phyloP scores from a whole-genome alignment of 1,140 invertebrate genomes.

The Helicoverpa zea region DNA sequence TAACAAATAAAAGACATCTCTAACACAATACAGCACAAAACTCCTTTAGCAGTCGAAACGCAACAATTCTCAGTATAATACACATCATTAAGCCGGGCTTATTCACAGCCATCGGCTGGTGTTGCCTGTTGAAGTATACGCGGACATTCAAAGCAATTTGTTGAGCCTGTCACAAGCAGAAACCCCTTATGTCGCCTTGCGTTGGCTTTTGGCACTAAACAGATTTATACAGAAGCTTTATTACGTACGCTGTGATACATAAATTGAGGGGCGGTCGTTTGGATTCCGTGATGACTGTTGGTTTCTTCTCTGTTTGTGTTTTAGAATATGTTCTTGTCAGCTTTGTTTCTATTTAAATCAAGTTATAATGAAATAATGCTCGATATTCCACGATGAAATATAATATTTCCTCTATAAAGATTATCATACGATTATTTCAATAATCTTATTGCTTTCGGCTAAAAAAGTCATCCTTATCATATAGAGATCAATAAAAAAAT shows the following conservation, averaged over 20 bases:
- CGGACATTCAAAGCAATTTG: slow-evolving; percentile 34
- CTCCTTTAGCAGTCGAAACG: not conserved
- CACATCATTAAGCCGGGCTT: not conserved
- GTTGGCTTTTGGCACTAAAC: slow-evolving; percentile 1
- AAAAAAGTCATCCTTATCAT: no score
- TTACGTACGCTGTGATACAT: not conserved
- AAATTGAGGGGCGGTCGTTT: not conserved
- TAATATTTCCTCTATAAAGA: no score
- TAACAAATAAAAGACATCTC: not conserved
- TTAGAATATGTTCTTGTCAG: no score
- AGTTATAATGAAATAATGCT: no score
- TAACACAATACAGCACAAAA: not conserved
- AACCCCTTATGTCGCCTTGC: slow-evolving; percentile 12
- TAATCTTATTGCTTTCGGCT: no score
- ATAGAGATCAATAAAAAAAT: no score
- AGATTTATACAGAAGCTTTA: slow-evolving; percentile 4
- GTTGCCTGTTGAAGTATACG: slow-evolving; percentile 16
- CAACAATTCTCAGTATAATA: slow-evolving; percentile 14
- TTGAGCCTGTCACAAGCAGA: slow-evolving; percentile 22
- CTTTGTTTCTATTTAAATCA: no score
- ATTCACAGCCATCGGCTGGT: not conserved
- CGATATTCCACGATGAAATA: no score
- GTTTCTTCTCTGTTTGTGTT: not conserved
- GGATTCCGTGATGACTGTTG: not conserved
- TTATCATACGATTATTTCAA: no score